Evolutionary conservation across 2,113 vertebrate species (phyloP), one percentile per base, ranked within the genome.

Genomic region (Vombatus ursinus): DNA sequence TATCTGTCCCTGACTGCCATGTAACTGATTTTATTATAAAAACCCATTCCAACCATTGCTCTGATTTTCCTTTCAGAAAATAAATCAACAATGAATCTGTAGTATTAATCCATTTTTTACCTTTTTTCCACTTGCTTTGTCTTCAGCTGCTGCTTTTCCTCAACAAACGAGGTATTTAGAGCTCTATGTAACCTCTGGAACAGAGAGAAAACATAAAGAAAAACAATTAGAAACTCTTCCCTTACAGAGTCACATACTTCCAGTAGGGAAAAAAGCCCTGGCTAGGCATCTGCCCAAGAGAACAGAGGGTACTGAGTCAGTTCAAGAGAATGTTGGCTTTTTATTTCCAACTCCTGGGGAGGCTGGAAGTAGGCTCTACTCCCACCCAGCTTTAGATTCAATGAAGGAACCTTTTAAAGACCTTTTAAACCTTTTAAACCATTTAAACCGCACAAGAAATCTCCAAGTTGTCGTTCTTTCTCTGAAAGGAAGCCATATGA

Each of bases 101-200:
- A 47, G 26, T 8, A 52, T 25, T 37, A 31, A 50, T 44, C 92
- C 8, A 91, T n/a, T 96, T 95, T 96, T 96, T 99, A 99, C 99
- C 99, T 99, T 97, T 99, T 99, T 96, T 99, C 99, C 10, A 98
- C 98, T 97, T 98, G 99, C 96, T 99, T 99, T 93, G 99, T 98
- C 96, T 99, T 99, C 68, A 98, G 95, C 50, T 98, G 98, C 96
- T 97, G 92, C 98, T 99, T 99, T 98, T 99, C 99, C 89, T 99
- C 99, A 94, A 92, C 98, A 98, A 99, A 99, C 77, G 99, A 99
- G 25, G 99, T 99, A 97, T 99, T 99, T 95, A 99, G 98, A 93
- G 99, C 99, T 96, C 99, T 99, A 94, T 99, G 99, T 96, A 99
- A 98, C 98, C 99, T 99, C 99, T 99, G 98, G 92, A 97, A 96